Conservation (phyloP, 2,797 vertebrate genomes). For the Amblyraja radiata region DNA sequence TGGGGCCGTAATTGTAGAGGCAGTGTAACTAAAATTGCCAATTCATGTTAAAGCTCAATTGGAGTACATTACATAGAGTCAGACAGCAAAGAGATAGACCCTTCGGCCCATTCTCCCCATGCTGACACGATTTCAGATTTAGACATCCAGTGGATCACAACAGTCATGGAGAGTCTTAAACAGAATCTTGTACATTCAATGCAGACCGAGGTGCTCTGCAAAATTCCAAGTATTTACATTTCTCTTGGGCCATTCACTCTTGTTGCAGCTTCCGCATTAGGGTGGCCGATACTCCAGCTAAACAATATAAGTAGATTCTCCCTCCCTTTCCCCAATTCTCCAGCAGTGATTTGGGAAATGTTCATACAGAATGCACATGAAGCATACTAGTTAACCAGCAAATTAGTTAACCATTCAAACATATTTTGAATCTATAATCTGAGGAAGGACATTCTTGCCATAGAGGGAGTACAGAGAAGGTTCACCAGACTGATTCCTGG, state of each 20-base stretch:
- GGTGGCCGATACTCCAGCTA: background rate
- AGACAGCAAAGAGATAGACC: no score
- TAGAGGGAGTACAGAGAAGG: no score
- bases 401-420: background rate
- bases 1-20: background rate
- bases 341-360: no score
- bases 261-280: background rate
- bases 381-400: background rate
- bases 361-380: background rate
- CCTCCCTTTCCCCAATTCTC: background rate
- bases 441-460: no score
- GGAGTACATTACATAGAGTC: no score
- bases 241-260: background rate
- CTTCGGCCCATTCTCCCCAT: no score
- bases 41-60: background rate
- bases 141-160: background rate
- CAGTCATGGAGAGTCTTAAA: background rate
- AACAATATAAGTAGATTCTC: background rate
- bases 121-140: no score
- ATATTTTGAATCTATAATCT: no score
- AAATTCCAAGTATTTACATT: background rate
- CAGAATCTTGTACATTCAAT: background rate
- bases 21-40: background rate
- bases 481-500: no score
- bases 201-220: background rate